These are phyloP conservation scores for Aldrovandia affinis DNA, from an alignment of 2,797 vertebrate species.

Conservation along the genomic window DNA sequence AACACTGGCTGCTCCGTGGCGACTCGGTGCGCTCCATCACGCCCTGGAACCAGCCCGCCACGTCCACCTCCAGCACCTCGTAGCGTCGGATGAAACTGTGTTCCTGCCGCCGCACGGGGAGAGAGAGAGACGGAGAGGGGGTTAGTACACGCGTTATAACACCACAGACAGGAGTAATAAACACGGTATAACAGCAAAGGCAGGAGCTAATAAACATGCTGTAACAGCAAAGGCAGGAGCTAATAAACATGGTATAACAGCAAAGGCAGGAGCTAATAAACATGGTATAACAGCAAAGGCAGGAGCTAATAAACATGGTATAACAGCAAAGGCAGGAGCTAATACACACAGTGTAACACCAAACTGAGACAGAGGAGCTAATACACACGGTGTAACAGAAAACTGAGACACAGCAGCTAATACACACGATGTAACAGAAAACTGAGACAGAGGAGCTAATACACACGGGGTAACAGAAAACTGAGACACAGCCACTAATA, in stretches of 20 bases:
- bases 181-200: not conserved
- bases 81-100: constrained; percentile 91
- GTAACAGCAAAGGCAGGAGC: not conserved
- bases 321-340: not conserved
- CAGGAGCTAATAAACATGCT: not conserved
- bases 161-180: not conserved
- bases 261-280: not conserved
- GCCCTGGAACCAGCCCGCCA: constrained; percentile 93
- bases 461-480: not conserved
- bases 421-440: not conserved
- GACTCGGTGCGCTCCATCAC: constrained; percentile 96
- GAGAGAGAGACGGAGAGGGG: not conserved
- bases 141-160: not conserved
- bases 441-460: not conserved
- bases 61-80: constrained; percentile 90
- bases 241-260: not conserved
- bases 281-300: not conserved
- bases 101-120: constrained; percentile 68
- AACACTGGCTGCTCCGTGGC: constrained; percentile 88
- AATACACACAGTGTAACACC: not conserved
- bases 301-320: not conserved
- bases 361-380: not conserved
- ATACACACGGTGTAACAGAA: not conserved
- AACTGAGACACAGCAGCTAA: not conserved
- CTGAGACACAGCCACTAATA: too few species aligned